Base-by-base conservation (phyloP, 2,888 invertebrate species). In the Athalia rosae region DNA sequence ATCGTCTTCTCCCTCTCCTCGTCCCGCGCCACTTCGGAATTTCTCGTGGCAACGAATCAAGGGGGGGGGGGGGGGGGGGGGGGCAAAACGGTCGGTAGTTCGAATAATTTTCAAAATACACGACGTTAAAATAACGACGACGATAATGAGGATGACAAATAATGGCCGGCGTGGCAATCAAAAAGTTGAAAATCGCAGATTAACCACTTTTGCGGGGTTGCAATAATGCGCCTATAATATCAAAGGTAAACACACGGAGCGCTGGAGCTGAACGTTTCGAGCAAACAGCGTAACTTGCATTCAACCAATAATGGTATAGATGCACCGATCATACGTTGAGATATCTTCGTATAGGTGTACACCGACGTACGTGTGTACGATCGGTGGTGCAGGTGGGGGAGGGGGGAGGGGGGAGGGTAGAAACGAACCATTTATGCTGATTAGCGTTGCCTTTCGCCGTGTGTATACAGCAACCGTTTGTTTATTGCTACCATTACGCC, bases 231-330 rank as follows among this genome's bases (percentile, higher is more conserved):
- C 4, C 43, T 13, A 61, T 48, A 61, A 61, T 74, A 61, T 61
- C 61, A 48, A 59, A 47, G 61, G 61, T 48, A 74, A 74, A 74
- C 61, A 61, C 47, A 61, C 74, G 11, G 47, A 11, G 50, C 8
- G 4, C 8, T 2, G 59, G n/a, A 59, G 69, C 41, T 74, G 48
- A 79, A 78, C 82, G 80, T 81, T 84, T 83, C 83, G 83, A 81
- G 82, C 82, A 80, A 80, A 78, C 80, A 78, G 71, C 81, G 82
- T 83, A 81, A 83, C 81, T 81, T 80, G 79, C 81, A 82, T 83
- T 83, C 80, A 81, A 81, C 80, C 81, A 81, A 79, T 80, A 28
- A 48, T 78, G 79, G 78, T 77, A 73, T 79, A 64, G 78, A 77
- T 79, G 79, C 77, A 71, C 41, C 9, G 50, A n/a, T 53, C 9